Conservation (phyloP, 1,140 invertebrate species). For the Brachionus koreanus region DNA sequence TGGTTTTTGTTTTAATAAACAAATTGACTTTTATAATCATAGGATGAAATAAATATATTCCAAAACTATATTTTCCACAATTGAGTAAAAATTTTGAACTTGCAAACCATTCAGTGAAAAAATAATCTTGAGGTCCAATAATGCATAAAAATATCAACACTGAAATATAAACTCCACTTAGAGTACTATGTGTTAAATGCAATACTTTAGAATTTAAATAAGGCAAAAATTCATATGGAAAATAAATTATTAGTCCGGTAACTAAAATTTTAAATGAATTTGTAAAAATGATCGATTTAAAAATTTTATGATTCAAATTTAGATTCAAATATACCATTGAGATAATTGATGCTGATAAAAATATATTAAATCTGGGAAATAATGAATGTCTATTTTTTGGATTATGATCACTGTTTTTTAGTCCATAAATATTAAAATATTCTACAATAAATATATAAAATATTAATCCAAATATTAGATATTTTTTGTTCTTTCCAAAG, state of each 20-base stretch:
- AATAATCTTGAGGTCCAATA: neutral
- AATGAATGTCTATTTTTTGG: neutral
- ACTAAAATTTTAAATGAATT: neutral
- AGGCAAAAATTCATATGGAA: neutral
- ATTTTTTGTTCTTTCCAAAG: neutral
- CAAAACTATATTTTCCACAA: neutral
- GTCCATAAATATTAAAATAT: neutral
- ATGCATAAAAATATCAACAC: neutral
- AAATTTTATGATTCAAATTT: neutral
- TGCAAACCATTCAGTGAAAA: neutral
- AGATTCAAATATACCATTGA: neutral
- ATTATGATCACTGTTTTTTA: neutral
- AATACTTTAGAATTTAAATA: neutral
- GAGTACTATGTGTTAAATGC: neutral
- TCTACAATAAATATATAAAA: neutral
- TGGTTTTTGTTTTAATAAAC: neutral
- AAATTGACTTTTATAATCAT: neutral
- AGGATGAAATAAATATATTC: conserved; percentile 2
- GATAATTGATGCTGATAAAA: neutral
- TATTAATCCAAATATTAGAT: neutral
- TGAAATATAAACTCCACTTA: neutral
- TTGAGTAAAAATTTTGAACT: neutral
- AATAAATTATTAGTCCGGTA: neutral
- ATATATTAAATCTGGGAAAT: neutral
- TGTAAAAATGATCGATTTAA: neutral